Evolutionary conservation across 2,797 vertebrate genomes (phyloP).

Genomic region (Phalloptychus januarius): DNA sequence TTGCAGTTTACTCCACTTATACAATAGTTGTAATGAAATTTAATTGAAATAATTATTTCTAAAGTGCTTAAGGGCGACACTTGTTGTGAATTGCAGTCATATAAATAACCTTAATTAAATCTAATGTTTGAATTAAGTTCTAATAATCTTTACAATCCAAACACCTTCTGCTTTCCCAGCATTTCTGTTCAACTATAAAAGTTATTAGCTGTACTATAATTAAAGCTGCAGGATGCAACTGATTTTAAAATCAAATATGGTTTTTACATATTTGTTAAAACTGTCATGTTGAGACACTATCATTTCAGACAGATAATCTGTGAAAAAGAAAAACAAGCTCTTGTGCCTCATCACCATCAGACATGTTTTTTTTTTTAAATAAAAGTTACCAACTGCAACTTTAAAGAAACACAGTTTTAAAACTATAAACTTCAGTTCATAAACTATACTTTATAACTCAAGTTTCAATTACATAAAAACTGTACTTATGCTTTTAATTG

Average conservation of each 20-base stretch:
- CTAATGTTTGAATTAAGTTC: neutral
- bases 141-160: neutral
- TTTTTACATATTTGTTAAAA: no score
- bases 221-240: neutral
- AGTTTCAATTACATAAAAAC: neutral
- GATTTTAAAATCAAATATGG: no score
- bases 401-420: neutral
- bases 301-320: no score
- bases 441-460: neutral
- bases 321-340: no score
- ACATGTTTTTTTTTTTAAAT: no score
- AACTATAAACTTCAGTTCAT: neutral
- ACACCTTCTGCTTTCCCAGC: neutral
- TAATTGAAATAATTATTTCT: no score
- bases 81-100: no score
- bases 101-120: no score
- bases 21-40: neutral
- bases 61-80: no score
- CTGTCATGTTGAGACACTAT: no score
- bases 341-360: no score
- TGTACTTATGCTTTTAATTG: neutral
- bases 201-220: neutral
- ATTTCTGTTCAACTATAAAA: neutral
- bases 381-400: no score
- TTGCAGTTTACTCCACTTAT: neutral